Evolutionary conservation across 2,113 vertebrate species (phyloP).

Genomic region (Callipepla californica): DNA sequence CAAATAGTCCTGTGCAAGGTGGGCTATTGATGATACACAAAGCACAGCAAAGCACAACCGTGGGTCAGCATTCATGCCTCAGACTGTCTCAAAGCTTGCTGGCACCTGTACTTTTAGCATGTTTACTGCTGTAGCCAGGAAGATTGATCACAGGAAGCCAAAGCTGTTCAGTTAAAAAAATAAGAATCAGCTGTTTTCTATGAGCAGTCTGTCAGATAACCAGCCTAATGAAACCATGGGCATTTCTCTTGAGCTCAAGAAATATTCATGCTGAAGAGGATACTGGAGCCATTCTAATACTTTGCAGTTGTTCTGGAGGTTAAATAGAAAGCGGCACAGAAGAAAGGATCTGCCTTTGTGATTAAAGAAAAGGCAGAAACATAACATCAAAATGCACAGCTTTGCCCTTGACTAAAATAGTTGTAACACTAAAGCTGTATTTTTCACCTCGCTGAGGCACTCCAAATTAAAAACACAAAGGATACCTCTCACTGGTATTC

Average conservation of each 20-base stretch:
- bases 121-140: constrained; percentile 28
- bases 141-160: constrained; percentile 62
- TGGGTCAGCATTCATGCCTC: background rate
- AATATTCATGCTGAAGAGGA: constrained; percentile 18
- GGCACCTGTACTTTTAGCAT: constrained; percentile 38
- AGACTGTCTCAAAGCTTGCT: constrained; percentile 5
- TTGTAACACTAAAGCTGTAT: background rate
- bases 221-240: constrained; percentile 10
- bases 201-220: constrained; percentile 40
- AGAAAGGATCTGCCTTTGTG: constrained; percentile 23
- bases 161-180: background rate
- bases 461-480: constrained; percentile 42
- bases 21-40: background rate
- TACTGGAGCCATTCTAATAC: constrained; percentile 44
- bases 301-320: constrained; percentile 51
- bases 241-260: constrained; percentile 15
- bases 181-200: constrained; percentile 64
- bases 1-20: constrained; percentile 25
- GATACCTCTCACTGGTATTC: background rate
- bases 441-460: background rate
- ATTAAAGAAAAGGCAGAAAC: constrained; percentile 37
- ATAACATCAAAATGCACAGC: constrained; percentile 33
- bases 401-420: constrained; percentile 22
- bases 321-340: background rate
- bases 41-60: background rate